Evolutionary conservation across 2,797 vertebrate species (phyloP).

Genomic region (Salmo trutta): DNA sequence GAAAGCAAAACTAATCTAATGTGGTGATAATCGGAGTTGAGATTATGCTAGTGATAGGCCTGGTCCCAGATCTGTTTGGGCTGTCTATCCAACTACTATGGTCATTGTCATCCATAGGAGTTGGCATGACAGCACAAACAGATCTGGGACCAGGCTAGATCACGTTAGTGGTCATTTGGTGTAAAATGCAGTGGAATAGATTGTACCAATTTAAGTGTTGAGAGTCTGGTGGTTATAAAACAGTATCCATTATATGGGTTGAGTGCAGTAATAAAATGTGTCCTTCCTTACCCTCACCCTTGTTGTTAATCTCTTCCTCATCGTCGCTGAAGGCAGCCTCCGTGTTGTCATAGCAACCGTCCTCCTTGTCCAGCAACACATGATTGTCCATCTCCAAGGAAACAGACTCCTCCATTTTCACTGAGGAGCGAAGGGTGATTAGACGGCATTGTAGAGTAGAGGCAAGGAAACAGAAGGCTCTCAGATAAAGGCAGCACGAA

Average conservation of each 20-base stretch:
- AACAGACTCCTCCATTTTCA: constrained; percentile 90
- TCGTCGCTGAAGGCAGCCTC: constrained; percentile 95
- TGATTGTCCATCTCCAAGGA: constrained; percentile 93
- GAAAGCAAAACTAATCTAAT: too few species aligned
- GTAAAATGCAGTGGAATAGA: too few species aligned
- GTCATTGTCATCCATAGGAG: too few species aligned
- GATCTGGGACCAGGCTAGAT: too few species aligned
- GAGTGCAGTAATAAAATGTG: background rate
- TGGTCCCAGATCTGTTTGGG: too few species aligned
- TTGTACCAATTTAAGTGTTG: too few species aligned
- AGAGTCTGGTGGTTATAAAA: background rate
- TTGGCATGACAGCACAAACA: too few species aligned
- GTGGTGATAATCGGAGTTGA: too few species aligned
- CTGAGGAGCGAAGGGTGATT: constrained; percentile 49
- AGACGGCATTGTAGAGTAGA: background rate
- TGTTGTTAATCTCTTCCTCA: constrained; percentile 89
- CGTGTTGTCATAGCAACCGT: constrained; percentile 90
- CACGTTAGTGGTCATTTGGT: too few species aligned
- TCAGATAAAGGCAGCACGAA: background rate
- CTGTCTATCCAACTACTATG: too few species aligned
- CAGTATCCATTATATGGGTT: background rate
- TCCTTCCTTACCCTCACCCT: constrained; percentile 75
- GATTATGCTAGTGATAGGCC: too few species aligned
- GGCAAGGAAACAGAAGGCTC: background rate
- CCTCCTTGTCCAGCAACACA: constrained; percentile 90